Conservation (phyloP, 2,113 vertebrate species). For the Nasalis larvatus region DNA sequence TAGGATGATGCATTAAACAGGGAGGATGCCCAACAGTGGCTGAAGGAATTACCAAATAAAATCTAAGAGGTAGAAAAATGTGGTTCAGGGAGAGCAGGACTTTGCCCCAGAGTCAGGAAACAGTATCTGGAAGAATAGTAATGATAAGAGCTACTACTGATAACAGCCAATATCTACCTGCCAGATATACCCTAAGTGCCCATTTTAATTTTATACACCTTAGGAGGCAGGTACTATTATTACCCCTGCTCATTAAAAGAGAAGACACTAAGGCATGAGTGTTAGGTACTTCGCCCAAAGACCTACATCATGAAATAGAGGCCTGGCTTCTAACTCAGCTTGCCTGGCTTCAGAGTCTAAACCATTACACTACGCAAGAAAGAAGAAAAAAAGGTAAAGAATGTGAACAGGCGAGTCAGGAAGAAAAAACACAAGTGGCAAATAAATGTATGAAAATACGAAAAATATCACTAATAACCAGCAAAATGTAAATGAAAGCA, state of each 20-base stretch:
- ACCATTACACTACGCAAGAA: neutral
- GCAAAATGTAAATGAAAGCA: neutral
- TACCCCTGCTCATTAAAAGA: neutral
- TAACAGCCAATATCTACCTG: neutral
- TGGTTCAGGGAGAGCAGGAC: neutral
- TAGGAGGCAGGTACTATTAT: neutral
- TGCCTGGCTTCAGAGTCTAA: neutral
- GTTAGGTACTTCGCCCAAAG: neutral
- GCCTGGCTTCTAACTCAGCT: neutral
- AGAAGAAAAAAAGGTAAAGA: neutral
- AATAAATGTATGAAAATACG: neutral
- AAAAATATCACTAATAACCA: neutral
- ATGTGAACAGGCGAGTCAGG: neutral
- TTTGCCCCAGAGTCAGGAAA: neutral
- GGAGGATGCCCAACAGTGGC: accelerated
- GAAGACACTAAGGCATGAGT: neutral
- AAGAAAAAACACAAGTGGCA: neutral
- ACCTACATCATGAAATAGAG: neutral
- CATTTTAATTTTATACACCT: neutral
- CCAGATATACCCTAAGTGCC: neutral
- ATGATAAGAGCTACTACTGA: neutral
- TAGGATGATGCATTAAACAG: neutral
- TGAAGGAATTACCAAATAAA: neutral
- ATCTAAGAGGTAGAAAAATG: neutral
- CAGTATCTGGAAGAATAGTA: neutral